Percentiles rank a stretch among this genome's conserved stretches.
Evolutionary conservation across 2,888 invertebrate species (phyloP).

Genomic region (Cheilosia urbana): DNA sequence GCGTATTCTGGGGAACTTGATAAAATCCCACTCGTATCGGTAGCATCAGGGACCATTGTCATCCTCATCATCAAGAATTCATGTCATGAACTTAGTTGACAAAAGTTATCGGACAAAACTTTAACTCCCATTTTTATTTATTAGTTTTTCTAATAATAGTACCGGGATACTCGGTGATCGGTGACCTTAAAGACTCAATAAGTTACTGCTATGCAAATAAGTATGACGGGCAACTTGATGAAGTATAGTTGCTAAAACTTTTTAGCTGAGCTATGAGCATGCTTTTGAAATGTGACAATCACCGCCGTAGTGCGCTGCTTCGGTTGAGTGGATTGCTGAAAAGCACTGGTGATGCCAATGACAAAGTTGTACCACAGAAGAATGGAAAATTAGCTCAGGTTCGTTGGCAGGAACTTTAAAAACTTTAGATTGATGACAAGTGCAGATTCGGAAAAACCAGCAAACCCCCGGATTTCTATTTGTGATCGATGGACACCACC

Average conservation of each 20-base stretch:
- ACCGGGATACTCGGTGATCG: neutral
- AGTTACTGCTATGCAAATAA: constrained; percentile 43
- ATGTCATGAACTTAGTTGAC: constrained; percentile 41
- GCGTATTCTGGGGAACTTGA: constrained; percentile 10
- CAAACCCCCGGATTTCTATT: too few relatives aligned
- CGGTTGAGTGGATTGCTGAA: constrained; percentile 4
- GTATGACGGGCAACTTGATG: constrained; percentile 23
- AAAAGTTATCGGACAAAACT: constrained; percentile 41
- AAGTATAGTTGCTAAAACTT: constrained; percentile 32
- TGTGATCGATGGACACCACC: too few relatives aligned
- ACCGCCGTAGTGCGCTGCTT: constrained; percentile 4
- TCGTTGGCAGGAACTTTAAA: too few relatives aligned
- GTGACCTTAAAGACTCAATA: constrained; percentile 36
- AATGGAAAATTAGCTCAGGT: too few relatives aligned
- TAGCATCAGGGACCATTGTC: too few relatives aligned
- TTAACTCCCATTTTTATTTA: constrained; percentile 17
- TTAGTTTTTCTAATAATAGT: neutral
- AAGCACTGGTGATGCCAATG: neutral
- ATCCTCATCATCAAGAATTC: constrained; percentile 15
- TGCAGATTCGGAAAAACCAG: too few relatives aligned
- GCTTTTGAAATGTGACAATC: constrained; percentile 7
- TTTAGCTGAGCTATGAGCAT: constrained; percentile 16
- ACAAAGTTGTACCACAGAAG: neutral
- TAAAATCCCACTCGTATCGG: neutral
- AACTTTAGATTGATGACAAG: too few relatives aligned